Base-by-base conservation (phyloP, 1,140 invertebrate genomes). In the Brachionus angularis region DNA sequence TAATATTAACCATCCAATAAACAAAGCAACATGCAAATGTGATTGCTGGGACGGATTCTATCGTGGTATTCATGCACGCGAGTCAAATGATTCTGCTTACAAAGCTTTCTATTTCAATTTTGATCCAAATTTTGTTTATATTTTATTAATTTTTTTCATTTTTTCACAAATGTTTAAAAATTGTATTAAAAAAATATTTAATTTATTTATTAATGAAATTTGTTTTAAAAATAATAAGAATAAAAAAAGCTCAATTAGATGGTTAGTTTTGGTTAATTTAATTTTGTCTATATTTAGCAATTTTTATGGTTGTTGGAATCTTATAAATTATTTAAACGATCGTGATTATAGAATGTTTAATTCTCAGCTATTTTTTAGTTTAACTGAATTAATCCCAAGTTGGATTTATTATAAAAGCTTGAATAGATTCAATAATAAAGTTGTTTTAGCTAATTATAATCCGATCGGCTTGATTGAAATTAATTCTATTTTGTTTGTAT, bases 301-400 rank as follows among this genome's bases (percentile, higher is more conserved):
- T 34, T 64, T 44, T 33, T 64, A 64, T 46, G 61, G 61, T 14
- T 14, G 14, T 16, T 64, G 61, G 61, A 25, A 4, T 25, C 18
- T 64, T 31, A 64, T 64, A 12, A 64, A 64, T 33, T 64, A 64
- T 44, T 14, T 64, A 18, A 64, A 64, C 39, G 61, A 64, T 44
- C 36, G 61, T 44, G 61, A 64, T 33, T 64, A 64, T 27, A n/a
- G 61, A 64, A 64, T 64, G 61, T 14, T 46, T 18, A 64, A 64
- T 64, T 64, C 61, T 10, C 61, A 64, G 21, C 14, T 64, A 14
- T 64, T 64, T 29, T 64, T 46, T 33, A 8, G 34, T 12, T 21
- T 64, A n/a, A 64, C 36, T 5, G 61, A 64, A 44, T 42, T 64
- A 12, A 7, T 64, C 7, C 16, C 18, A 16, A 49, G 39, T 27